Evolutionary conservation across 2,113 vertebrate genomes (phyloP).

Genomic region (Mormyrus iriodes): DNA sequence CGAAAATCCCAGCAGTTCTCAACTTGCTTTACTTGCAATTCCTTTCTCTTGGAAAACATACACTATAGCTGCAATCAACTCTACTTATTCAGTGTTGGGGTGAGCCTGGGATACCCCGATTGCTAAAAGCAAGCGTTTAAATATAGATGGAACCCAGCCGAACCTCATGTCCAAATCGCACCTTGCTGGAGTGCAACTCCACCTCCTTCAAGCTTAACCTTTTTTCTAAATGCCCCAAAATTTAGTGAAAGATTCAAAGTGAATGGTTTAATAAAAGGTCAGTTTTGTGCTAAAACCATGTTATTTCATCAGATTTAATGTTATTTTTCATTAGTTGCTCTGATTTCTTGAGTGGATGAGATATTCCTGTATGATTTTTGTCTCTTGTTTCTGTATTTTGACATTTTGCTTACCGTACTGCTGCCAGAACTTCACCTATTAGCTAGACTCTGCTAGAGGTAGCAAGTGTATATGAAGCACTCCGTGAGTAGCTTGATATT

Average conservation of each 20-base stretch:
- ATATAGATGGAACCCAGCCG: too few species aligned
- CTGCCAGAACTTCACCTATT: not conserved
- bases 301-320: not conserved
- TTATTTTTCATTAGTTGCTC: not conserved
- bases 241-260: not conserved
- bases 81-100: too few species aligned
- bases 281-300: not conserved
- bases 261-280: not conserved
- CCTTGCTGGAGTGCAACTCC: not conserved
- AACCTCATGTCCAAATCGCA: not conserved
- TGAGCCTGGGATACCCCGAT: too few species aligned
- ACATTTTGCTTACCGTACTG: not conserved
- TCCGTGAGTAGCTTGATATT: not conserved
- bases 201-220: not conserved
- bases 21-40: not conserved
- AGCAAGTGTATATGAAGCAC: not conserved
- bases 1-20: not conserved
- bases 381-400: not conserved
- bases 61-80: not conserved
- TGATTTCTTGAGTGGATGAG: not conserved
- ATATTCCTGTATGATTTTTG: not conserved
- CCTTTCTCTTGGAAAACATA: not conserved
- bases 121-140: too few species aligned
- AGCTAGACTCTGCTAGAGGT: not conserved
- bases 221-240: not conserved